Evolutionary conservation across 2,113 vertebrate genomes (phyloP), one percentile per base, ranked within the genome.

Genomic region (Platichthys flesus): DNA sequence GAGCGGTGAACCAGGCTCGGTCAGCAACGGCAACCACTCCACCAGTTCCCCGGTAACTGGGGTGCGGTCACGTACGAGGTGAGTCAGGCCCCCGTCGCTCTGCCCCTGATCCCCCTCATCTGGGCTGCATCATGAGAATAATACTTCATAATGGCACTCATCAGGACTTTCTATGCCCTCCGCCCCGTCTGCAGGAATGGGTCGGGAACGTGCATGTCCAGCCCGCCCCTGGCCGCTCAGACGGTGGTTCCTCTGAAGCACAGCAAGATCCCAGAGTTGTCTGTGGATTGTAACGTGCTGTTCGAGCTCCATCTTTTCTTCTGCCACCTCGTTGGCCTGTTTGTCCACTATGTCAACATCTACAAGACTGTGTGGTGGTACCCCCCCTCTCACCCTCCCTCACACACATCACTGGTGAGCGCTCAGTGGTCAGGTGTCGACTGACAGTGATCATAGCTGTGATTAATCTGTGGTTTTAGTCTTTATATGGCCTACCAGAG

Each of bases 331-430:
- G 91, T 97, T 45, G 98, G 97, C 31, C 95, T 99, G 28, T 99
- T 99, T 10, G 97, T 99, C 61, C 97, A 99, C 94, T 99, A 99
- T 77, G 96, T 99, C 94, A 99, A 99, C 94, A 99, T 99, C 95
- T 99, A 99, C 94, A 99, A 98, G 91, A 99, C 97, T 0, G 98
- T 99, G 82, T 99, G 98, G 98, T 99, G 98, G 98, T 99, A 99
- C 74, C 98, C 98, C 0, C 96, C 97, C 0, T 96, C 97, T 5
- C 97, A 97, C 37, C 98, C 98, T 0, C 98, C 98, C 2, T 98
- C 98, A 0, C 97, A 97, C 89, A 98, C 98, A 0, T 98, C 98
- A 0, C 86, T 99, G 96, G 98, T 99, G 89, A 95, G 98, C 83
- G 18, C 24, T 40, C 21, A 0, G 13, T 6, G 2, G 40, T 31